A percentile compares a stretch with the other conserved stretches of the same genome.
Conservation (phyloP, 2,888 invertebrate genomes). For the Beris morrisii region DNA sequence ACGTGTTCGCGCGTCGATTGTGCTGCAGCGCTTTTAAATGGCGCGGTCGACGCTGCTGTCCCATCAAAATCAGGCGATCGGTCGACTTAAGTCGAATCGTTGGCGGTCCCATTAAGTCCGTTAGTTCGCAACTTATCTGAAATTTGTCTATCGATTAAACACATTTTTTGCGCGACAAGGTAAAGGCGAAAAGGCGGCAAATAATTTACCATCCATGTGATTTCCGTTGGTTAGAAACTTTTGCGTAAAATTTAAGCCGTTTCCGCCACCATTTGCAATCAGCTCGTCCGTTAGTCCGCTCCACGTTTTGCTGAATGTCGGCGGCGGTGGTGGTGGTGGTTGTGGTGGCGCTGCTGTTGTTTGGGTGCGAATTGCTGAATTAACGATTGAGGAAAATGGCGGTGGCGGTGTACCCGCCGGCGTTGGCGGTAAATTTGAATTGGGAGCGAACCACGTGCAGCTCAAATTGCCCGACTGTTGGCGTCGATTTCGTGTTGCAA, state of each 20-base stretch:
- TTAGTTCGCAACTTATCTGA: slow-evolving; percentile 1
- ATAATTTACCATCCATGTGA: not conserved
- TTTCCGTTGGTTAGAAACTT: not conserved
- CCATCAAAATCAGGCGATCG: slow-evolving; percentile 24
- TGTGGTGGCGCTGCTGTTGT: not conserved
- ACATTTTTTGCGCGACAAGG: not conserved
- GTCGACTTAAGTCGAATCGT: slow-evolving; percentile 30
- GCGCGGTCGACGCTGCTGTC: slow-evolving; percentile 31
- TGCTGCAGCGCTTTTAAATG: slow-evolving; percentile 26
- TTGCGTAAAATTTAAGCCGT: not conserved
- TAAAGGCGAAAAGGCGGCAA: not conserved
- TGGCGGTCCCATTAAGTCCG: slow-evolving; percentile 2
- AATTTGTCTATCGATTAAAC: slow-evolving; percentile 26
- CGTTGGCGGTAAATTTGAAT: slow-evolving; percentile 8
- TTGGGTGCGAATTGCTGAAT: not conserved
- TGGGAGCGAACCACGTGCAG: not conserved
- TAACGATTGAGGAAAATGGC: no score
- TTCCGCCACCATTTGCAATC: slow-evolving; percentile 8
- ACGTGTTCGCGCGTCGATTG: slow-evolving; percentile 23
- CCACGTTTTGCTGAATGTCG: slow-evolving; percentile 7
- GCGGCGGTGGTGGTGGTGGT: not conserved
- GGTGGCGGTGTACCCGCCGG: not conserved
- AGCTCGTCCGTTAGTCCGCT: slow-evolving; percentile 16
- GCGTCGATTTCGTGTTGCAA: slow-evolving; percentile 7
- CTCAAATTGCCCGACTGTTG: slow-evolving; percentile 9